Percentiles rank a stretch among this genome's conserved stretches.
Evolutionary conservation across 2,113 vertebrate genomes (phyloP).

Genomic region (Malaclemys terrapin): DNA sequence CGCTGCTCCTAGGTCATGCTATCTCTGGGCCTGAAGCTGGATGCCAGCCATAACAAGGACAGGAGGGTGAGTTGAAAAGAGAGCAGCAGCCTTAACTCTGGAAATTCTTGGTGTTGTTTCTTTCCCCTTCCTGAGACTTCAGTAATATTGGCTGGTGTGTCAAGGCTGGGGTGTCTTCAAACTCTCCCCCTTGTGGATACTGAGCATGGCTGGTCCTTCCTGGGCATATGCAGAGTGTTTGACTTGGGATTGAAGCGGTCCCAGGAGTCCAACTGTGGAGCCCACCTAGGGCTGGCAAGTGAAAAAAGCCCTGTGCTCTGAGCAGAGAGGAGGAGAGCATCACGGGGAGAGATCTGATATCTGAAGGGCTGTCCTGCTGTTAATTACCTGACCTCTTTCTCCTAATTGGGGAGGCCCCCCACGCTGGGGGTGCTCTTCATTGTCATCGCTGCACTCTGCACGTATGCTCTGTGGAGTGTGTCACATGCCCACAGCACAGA

Average conservation of each 20-base stretch:
- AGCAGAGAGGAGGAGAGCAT: not conserved
- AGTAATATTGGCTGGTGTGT: not conserved
- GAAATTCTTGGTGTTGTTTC: not conserved
- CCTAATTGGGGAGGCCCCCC: not conserved
- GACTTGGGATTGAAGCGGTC: not conserved
- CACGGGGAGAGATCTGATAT: rapidly evolving
- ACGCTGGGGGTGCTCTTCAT: rapidly evolving
- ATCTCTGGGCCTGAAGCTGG: no score
- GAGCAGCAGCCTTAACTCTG: not conserved
- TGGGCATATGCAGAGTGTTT: not conserved
- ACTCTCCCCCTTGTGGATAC: not conserved
- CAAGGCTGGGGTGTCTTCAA: not conserved
- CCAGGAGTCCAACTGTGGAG: not conserved
- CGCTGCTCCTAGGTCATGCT: not conserved
- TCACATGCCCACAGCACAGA: rapidly evolving
- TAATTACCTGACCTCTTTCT: conserved; percentile 24
- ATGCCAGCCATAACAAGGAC: not conserved
- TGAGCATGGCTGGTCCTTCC: not conserved
- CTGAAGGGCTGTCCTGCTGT: not conserved
- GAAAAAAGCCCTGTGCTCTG: rapidly evolving
- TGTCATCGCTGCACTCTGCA: not conserved
- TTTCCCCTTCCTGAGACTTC: not conserved
- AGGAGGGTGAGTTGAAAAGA: not conserved
- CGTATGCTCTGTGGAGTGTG: not conserved
- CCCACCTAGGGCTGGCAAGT: not conserved